Evolutionary conservation across 2,797 vertebrate genomes (phyloP).

Genomic region (Emydoidea blandingii): DNA sequence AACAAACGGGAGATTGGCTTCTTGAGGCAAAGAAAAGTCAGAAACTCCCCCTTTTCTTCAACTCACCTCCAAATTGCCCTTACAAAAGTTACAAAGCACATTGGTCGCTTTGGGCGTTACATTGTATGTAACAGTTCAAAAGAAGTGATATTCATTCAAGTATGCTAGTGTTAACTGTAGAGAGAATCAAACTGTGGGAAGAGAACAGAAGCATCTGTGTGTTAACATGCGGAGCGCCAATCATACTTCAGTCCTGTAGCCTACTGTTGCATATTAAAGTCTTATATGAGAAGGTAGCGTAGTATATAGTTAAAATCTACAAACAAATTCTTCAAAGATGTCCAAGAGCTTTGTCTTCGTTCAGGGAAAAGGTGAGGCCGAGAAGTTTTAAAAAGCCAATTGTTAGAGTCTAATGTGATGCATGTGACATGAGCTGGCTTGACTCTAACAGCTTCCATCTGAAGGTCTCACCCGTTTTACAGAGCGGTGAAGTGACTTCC

Average conservation of each 20-base stretch:
- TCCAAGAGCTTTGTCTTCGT: background rate
- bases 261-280: background rate
- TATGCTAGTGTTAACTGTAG: background rate
- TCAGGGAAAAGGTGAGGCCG: background rate
- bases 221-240: background rate
- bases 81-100: background rate
- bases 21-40: background rate
- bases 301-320: background rate
- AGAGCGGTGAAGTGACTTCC: background rate
- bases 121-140: too few species aligned
- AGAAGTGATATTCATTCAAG: background rate
- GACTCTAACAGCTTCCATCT: background rate
- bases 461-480: background rate
- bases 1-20: background rate
- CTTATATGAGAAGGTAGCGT: background rate
- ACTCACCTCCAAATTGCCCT: background rate
- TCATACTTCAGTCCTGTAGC: background rate
- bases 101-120: background rate
- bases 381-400: background rate
- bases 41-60: background rate
- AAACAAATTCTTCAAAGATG: background rate
- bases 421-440: background rate
- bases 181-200: background rate
- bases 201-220: background rate
- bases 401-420: background rate